Conservation (phyloP, 2,888 invertebrate genomes). For the Temnothorax ravouxi region DNA sequence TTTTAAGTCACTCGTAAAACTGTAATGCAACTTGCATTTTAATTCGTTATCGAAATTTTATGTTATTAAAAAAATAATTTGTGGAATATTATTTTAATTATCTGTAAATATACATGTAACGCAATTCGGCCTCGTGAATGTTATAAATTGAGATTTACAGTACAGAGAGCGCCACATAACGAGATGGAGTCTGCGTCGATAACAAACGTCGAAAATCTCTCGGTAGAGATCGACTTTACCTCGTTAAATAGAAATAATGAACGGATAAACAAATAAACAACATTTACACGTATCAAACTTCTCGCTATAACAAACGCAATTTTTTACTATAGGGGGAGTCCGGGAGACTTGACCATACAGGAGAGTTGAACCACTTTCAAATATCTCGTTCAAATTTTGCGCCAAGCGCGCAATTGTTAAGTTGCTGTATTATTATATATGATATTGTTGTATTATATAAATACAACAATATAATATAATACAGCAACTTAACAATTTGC, state of each 20-base stretch:
- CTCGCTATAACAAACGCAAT: background rate
- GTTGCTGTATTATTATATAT: no score
- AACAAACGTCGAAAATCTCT: slow-evolving; percentile 25
- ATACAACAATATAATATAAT: no score
- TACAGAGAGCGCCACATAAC: slow-evolving; percentile 52
- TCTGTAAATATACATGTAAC: background rate
- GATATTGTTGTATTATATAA: no score
- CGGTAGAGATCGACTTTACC: slow-evolving; percentile 43
- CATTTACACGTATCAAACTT: background rate
- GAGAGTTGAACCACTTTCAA: no score
- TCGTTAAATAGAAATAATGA: slow-evolving; percentile 1
- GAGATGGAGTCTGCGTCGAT: slow-evolving; percentile 39
- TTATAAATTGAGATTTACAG: background rate
- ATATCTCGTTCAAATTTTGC: no score
- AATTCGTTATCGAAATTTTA: background rate
- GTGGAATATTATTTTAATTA: background rate
- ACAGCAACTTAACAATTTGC: no score
- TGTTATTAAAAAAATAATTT: background rate
- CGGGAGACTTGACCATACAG: no score
- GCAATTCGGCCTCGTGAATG: background rate
- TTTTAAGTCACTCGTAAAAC: background rate
- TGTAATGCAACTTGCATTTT: background rate
- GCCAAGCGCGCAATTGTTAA: no score
- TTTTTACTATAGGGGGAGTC: no score
- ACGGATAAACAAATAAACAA: background rate